Evolutionary conservation across 2,797 vertebrate genomes (phyloP).

Genomic region (Peromyscus eremicus): DNA sequence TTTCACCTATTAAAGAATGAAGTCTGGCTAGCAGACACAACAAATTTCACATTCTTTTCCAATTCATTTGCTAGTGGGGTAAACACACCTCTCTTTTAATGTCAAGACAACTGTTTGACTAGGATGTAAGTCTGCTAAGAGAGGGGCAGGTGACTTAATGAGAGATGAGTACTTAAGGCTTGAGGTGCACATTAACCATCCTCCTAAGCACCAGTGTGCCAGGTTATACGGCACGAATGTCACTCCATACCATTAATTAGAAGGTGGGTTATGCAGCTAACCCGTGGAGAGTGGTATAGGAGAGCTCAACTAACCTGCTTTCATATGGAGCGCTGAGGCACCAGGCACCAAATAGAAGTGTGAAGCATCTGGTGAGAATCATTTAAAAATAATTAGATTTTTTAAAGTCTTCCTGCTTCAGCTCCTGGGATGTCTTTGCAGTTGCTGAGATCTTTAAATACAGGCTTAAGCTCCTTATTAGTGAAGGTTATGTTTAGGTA

Average conservation of each 20-base stretch:
- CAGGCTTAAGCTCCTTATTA: constrained; percentile 74
- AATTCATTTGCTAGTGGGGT: not conserved
- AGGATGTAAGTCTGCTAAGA: not conserved
- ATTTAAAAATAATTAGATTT: constrained; percentile 80
- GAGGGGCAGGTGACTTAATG: not conserved
- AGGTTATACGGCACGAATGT: not conserved
- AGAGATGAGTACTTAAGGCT: not conserved
- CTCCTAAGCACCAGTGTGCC: not conserved
- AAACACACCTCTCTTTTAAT: not conserved
- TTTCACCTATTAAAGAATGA: not conserved
- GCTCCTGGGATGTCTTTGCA: constrained; percentile 73
- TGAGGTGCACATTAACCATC: not conserved
- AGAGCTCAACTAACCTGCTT: constrained; percentile 36
- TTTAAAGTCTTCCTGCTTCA: constrained; percentile 69
- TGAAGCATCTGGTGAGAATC: constrained; percentile 76
- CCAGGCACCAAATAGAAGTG: constrained; percentile 18
- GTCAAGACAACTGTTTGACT: not conserved
- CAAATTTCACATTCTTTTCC: not conserved
- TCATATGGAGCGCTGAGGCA: constrained; percentile 31
- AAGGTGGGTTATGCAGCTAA: not conserved
- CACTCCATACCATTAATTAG: not conserved
- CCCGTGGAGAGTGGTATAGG: not conserved
- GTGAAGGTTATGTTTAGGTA: constrained; percentile 63
- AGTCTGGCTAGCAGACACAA: not conserved
- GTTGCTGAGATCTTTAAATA: constrained; percentile 64